Base-by-base conservation (phyloP, 2,888 invertebrate genomes). In the Teleogryllus oceanicus region DNA sequence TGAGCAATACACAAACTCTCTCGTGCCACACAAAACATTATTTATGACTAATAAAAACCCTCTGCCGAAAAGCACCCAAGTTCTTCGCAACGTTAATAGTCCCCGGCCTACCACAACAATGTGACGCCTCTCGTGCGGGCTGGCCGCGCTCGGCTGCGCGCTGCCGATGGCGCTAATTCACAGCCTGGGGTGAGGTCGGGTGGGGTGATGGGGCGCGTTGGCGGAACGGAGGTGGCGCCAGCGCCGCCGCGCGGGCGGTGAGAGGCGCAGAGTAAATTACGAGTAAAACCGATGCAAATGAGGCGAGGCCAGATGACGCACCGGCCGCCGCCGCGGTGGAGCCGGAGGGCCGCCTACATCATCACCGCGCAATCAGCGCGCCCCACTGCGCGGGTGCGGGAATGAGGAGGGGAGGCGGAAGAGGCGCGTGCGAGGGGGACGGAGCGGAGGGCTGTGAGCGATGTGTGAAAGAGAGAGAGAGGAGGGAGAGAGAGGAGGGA, bases 251-350 rank as follows among this genome's bases (percentile, higher is more conserved):
- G 62, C 13, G n/a, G 13, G n/a, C 16, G n/a, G n/a, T 5, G 62
- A 13, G 62, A 62, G 62, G 62, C 10, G 62, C 62, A n/a, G 62
- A 62, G 62, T 62, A 62, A 62, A 62, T 62, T 62, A 62, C 62
- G 62, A 62, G 62, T 62, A 62, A 62, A 62, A 62, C 62, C 62
- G 62, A 62, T 62, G 62, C 62, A 62, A 62, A 62, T 62, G 62
- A 62, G 62, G 62, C 62, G 62, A 18, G 62, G 62, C 62, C 62
- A 62, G 62, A 13, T 62, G 62, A 62, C 62, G 62, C 62, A 13
- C 62, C 62, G 13, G 37, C 37, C 37, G 37, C 8, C 37, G 21
- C 5, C 5, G 37, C 5, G 37, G 37, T 37, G 37, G 37, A 1
- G 37, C 37, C 37, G 37, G 37, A 62, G n/a, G n/a, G 62, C 62